Percentiles rank a stretch among this genome's conserved stretches.
Evolutionary conservation across 2,113 vertebrate species (phyloP).

Genomic region (Carettochelys insculpta): DNA sequence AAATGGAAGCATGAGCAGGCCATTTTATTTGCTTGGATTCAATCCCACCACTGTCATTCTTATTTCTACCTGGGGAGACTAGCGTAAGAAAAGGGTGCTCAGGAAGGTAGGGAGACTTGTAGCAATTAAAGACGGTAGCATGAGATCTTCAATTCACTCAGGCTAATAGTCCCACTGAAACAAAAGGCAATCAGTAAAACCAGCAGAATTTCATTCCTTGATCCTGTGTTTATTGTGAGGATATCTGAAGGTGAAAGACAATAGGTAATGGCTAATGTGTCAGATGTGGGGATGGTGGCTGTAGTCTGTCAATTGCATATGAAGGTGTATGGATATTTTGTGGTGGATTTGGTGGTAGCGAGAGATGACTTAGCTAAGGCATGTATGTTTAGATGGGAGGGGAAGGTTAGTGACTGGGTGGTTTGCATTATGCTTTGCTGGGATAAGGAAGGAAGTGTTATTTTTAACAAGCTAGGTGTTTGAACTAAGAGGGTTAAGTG

Average conservation of each 20-base stretch:
- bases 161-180: neutral
- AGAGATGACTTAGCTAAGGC: neutral
- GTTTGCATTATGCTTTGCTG: neutral
- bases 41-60: neutral
- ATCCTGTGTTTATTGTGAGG: neutral
- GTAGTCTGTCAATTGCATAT: too few species aligned
- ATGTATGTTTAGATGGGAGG: neutral
- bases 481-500: neutral
- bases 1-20: neutral
- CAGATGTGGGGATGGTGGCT: neutral
- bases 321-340: neutral
- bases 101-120: neutral
- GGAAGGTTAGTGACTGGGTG: neutral
- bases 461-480: neutral
- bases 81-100: neutral
- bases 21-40: neutral
- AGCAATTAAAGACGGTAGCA: neutral
- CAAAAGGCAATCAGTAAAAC: neutral
- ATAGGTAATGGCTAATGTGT: neutral
- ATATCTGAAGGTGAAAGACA: neutral
- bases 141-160: neutral
- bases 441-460: neutral
- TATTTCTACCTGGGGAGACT: neutral
- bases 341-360: neutral
- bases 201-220: neutral